These are phyloP conservation scores for Hemicordylus capensis DNA, from an alignment of 2,113 vertebrate species.

Conservation along the genomic window DNA sequence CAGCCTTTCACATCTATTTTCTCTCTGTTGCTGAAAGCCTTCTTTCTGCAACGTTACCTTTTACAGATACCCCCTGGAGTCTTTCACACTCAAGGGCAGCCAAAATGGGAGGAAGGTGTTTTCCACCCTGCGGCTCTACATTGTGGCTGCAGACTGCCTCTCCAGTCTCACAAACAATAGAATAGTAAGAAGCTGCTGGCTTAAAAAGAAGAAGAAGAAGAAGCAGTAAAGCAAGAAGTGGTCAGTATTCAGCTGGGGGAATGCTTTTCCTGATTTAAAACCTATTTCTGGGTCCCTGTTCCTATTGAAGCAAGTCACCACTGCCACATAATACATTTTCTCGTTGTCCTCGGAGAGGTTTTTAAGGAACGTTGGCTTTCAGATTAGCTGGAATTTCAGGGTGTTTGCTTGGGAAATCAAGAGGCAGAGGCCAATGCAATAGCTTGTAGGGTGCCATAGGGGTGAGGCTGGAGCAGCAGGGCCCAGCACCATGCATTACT, in stretches of 20 bases:
- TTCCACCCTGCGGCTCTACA: not conserved
- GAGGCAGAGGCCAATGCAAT: not conserved
- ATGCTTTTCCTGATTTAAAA: not conserved
- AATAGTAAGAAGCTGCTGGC: slow-evolving; percentile 14
- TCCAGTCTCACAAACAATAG: rapidly evolving
- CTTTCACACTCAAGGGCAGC: not conserved
- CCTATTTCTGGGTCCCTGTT: not conserved
- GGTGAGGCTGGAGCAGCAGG: not conserved
- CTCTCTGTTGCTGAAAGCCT: slow-evolving; percentile 1
- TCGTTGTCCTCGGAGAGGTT: not conserved
- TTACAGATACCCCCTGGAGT: slow-evolving; percentile 1
- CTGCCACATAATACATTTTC: not conserved
- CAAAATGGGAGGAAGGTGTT: not conserved
- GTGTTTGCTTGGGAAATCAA: not conserved
- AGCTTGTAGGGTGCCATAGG: not conserved
- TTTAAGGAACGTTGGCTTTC: not conserved
- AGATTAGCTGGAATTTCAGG: not conserved
- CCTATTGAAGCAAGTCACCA: not conserved
- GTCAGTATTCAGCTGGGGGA: not conserved
- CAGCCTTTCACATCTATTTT: slow-evolving; percentile 33
- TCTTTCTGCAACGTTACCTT: slow-evolving; percentile 13
- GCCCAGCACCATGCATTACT: not conserved
- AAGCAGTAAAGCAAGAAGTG: not conserved
- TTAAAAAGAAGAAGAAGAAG: slow-evolving; percentile 24
- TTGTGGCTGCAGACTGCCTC: slow-evolving; percentile 3